Base-by-base conservation (phyloP, 2,797 vertebrate species). In the Danio tinwini region DNA sequence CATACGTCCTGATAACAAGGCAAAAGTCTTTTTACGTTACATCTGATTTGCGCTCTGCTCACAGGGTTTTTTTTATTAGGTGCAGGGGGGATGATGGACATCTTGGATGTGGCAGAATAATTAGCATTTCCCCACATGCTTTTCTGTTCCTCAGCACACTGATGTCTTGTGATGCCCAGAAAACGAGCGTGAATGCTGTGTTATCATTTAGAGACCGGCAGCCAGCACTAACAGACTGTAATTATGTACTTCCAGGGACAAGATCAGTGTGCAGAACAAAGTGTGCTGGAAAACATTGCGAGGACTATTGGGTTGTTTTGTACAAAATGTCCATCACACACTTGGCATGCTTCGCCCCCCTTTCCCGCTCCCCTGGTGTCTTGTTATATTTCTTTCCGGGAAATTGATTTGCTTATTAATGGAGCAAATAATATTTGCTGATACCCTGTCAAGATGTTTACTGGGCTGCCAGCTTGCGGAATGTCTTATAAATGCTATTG, bases 181-280 rank as follows among this genome's bases (percentile, higher is more conserved):
- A 65, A 91, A 92, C 78, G 84, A 92, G 90, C 84, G 83, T 77
- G 83, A 73, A 88, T 89, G 84, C 88, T 90, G 87, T 91, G 89
- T 89, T 89, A 89, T 91, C 90, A 90, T 88, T 88, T 89, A 88
- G 84, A 87, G 81, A 63, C 87, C 64, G 81, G 77, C 90, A 83
- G 86, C 76, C 39, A 81, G 88, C 87, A 81, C 87, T 89, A 91
- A 90, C 90, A 86, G 82, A 65, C 91, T 91, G 88, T 94, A 93
- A 94, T 95, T 93, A 93, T 92, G 90, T 92, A 92, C 91, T 91
- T 87, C 88, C 86, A 67, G 90, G 88, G 88, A 93, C 87, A 87
- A 88, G 90, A 92, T 91, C 93, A 91, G 90, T 83, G 82, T 67
- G 50, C 81, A 92, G 92, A 94, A 94, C 93, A 95, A 94, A 94